Evolutionary conservation across 2,797 vertebrate species (phyloP).

Genomic region (Prunella strophiata): DNA sequence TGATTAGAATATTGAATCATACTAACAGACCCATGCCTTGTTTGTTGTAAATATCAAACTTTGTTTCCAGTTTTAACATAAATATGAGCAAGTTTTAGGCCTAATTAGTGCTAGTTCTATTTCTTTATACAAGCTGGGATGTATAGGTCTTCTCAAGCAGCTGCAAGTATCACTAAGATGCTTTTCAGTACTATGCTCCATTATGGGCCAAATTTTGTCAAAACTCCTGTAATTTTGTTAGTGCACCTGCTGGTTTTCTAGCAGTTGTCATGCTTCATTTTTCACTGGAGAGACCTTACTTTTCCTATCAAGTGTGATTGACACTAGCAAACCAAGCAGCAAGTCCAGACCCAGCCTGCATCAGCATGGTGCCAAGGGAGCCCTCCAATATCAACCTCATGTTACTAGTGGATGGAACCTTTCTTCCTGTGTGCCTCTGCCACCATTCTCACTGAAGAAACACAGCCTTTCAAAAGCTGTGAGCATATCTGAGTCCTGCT

Average conservation of each 20-base stretch:
- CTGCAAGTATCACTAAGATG: not conserved
- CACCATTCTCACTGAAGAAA: not conserved
- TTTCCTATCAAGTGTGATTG: not conserved
- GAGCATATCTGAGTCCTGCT: not conserved
- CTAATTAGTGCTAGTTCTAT: not conserved
- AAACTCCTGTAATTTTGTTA: not conserved
- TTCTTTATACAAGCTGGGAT: not conserved
- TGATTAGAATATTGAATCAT: not conserved
- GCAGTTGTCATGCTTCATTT: not conserved
- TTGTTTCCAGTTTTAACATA: not conserved
- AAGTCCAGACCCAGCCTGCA: not conserved
- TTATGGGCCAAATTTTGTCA: not conserved
- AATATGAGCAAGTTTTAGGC: not conserved
- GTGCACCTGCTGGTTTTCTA: not conserved
- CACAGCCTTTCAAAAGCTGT: not conserved
- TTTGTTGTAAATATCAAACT: not conserved
- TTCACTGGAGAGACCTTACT: not conserved
- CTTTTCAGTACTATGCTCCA: not conserved
- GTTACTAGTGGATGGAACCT: not conserved
- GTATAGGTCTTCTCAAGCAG: not conserved
- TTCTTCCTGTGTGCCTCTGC: not conserved
- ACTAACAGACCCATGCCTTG: not conserved
- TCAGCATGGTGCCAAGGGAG: not conserved
- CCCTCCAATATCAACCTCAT: rapidly evolving
- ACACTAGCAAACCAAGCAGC: not conserved